Conservation (phyloP, 1,140 invertebrate genomes). For the Parapsyche elsis region DNA sequence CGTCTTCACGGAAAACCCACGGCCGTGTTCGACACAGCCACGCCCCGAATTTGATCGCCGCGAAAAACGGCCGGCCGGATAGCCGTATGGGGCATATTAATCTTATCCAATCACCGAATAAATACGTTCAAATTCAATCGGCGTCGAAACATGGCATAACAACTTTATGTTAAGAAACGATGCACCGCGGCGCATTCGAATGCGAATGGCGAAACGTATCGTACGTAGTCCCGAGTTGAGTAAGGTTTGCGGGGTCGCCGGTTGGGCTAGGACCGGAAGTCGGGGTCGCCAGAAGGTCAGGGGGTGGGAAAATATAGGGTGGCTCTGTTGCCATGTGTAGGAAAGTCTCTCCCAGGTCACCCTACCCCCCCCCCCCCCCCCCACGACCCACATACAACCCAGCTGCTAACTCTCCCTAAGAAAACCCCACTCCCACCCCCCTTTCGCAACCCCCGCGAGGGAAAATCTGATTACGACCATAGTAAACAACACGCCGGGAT, state of each 20-base stretch:
- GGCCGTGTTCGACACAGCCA: no score
- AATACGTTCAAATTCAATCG: no score
- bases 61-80: no score
- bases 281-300: slow-evolving; percentile 13
- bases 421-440: neutral
- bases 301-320: neutral
- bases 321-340: slow-evolving; percentile 9
- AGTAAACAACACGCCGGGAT: slow-evolving; percentile 1
- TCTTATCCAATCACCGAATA: no score
- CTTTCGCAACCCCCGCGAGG: neutral
- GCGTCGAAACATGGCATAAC: no score
- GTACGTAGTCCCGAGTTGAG: neutral
- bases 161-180: neutral
- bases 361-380: neutral
- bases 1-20: no score
- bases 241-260: neutral
- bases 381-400: neutral
- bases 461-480: slow-evolving; percentile 23
- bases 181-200: no score
- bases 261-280: slow-evolving; percentile 31
- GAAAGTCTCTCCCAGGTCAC: neutral
- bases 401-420: neutral
- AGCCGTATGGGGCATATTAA: no score
- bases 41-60: no score
- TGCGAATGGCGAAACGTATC: no score